Evolutionary conservation across 2,797 vertebrate species (phyloP).

Genomic region (Heterohyrax brucei): DNA sequence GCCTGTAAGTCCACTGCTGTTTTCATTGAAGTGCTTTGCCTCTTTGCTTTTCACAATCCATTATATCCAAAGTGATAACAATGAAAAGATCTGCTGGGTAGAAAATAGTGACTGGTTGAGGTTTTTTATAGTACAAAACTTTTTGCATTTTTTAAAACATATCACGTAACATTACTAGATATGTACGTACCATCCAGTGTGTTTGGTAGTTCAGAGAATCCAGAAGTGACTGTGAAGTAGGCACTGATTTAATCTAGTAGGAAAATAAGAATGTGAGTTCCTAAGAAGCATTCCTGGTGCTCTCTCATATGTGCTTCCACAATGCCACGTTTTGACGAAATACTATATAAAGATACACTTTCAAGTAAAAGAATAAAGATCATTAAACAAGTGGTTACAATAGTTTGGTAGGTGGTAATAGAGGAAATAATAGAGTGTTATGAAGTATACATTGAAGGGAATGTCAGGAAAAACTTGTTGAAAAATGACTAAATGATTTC

Average conservation of each 20-base stretch:
- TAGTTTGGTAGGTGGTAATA: too few species aligned
- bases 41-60: constrained; percentile 24
- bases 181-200: background rate
- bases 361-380: background rate
- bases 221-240: background rate
- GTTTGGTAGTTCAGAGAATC: constrained; percentile 13
- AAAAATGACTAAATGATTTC: too few species aligned
- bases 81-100: constrained; percentile 4
- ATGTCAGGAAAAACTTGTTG: too few species aligned
- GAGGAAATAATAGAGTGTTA: too few species aligned
- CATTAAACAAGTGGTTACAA: background rate
- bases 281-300: background rate
- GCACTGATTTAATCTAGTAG: background rate
- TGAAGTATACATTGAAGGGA: too few species aligned
- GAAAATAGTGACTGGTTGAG: constrained; percentile 19
- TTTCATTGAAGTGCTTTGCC: constrained; percentile 13
- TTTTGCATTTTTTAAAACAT: constrained; percentile 47
- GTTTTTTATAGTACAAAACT: background rate
- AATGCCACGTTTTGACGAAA: background rate
- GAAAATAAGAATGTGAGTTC: background rate
- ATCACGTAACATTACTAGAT: background rate
- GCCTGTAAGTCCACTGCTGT: background rate
- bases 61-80: constrained; percentile 29
- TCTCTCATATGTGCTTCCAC: background rate
- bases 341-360: background rate